Evolutionary conservation across 2,888 invertebrate species (phyloP), one percentile per base, ranked within the genome.

Genomic region (Dynastes maya): DNA sequence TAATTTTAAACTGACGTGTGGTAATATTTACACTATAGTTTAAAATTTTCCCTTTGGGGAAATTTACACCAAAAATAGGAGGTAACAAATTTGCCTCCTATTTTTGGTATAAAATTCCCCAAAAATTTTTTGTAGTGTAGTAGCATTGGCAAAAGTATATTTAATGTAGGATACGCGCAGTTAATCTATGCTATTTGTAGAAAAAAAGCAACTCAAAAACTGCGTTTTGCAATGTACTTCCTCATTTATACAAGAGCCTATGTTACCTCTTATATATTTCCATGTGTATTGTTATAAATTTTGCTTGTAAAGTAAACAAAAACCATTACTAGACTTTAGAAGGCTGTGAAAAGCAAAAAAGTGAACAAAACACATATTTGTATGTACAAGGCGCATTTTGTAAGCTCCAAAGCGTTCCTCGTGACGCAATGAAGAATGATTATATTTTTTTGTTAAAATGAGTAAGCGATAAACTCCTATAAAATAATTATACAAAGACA

Each of bases 311-410:
- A 72, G 45, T 40, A 61, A 45, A 72, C 61, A 61, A 68, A 9
- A 49, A 68, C 29, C 75, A 61, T 65, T 68, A 70, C 78, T 80
- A 81, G 79, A 80, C 80, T 81, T 81, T 55, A 81, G 81, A 81
- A 58, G 81, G 81, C 81, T 81, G 81, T 81, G 81, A 78, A 61
- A 55, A 55, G 55, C 55, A 55, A 16, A 55, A 55, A 55, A 55
- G 55, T 13, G 55, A 55, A 53, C 45, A 72, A 37, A 72, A 61
- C 16, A 61, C 72, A 72, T 72, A 61, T 72, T 61, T 45, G 45
- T 61, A 72, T 72, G 58, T 72, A 40, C 72, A 72, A 61, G 27
- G 72, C 72, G 58, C 40, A 72, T 61, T 71, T 71, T 55, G 70
- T 71, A 72, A 58, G 58, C 61, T 72, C 72, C 58, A 61, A 72